Conservation (phyloP, 1,140 invertebrate genomes). For the Penaeus vannamei region DNA sequence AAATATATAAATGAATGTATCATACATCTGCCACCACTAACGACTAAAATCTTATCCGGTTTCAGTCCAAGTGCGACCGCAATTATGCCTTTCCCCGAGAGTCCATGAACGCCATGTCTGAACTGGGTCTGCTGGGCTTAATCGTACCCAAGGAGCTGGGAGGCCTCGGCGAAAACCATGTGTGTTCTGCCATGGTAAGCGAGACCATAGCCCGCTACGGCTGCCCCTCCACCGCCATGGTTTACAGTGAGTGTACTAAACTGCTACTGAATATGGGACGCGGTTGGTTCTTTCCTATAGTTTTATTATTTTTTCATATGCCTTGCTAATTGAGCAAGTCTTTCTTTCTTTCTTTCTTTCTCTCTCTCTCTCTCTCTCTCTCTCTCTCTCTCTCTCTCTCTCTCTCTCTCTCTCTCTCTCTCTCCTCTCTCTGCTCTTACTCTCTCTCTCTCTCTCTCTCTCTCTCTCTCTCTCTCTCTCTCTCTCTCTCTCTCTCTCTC, state of each 20-base stretch:
- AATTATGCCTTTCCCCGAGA: constrained; percentile 54
- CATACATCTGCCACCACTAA: background rate
- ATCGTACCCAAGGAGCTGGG: constrained; percentile 56
- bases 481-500: too few species aligned
- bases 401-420: constrained; percentile 12
- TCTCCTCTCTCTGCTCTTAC: too few species aligned
- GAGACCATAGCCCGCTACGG: constrained; percentile 67
- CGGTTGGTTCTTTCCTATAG: background rate
- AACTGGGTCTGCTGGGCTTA: constrained; percentile 60
- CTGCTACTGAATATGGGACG: background rate
- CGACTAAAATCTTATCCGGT: background rate
- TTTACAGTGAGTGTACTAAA: constrained; percentile 61
- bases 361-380: too few species aligned
- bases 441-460: constrained; percentile 11
- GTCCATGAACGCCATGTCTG: constrained; percentile 50
- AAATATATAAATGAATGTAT: background rate
- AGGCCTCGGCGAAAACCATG: constrained; percentile 54
- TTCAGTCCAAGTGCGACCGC: constrained; percentile 49
- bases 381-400: constrained; percentile 12
- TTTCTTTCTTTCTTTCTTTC: too few species aligned
- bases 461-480: constrained; percentile 3
- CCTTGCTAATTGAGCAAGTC: too few species aligned
- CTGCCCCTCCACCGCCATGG: constrained; percentile 66
- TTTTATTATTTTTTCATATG: background rate
- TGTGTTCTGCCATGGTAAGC: constrained; percentile 54